These are phyloP conservation scores for Eulemur albifrons DNA, from an alignment of 2,797 vertebrate species.

Conservation along the genomic window DNA sequence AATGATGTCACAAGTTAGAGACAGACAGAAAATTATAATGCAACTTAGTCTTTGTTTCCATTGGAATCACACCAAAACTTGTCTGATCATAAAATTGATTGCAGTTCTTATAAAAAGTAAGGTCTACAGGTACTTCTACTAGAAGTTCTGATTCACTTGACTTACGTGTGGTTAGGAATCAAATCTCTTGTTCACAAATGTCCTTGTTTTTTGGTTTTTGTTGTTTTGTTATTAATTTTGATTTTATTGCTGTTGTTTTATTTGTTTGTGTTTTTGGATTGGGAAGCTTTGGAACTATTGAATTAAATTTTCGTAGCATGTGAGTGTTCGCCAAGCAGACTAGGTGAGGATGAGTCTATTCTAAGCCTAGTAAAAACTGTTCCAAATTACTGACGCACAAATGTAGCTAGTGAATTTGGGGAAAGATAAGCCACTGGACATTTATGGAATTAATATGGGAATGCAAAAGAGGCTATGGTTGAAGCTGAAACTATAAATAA, in stretches of 20 bases:
- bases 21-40: neutral
- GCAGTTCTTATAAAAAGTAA: neutral
- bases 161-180: neutral
- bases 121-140: neutral
- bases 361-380: neutral
- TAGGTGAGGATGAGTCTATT: neutral
- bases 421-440: neutral
- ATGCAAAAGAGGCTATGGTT: neutral
- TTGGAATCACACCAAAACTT: neutral
- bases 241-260: neutral
- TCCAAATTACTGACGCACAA: neutral
- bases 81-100: neutral
- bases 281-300: neutral
- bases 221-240: neutral
- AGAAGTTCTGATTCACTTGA: neutral
- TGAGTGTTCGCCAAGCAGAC: neutral
- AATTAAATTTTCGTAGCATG: neutral
- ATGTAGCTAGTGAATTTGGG: neutral
- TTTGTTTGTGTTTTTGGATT: neutral
- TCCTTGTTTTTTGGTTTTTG: neutral
- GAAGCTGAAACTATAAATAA: neutral
- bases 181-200: neutral
- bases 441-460: neutral
- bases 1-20: neutral
- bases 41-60: neutral